phyloP scores from a whole-genome alignment of 2,113 vertebrate species.

The Tauraco erythrolophus region DNA sequence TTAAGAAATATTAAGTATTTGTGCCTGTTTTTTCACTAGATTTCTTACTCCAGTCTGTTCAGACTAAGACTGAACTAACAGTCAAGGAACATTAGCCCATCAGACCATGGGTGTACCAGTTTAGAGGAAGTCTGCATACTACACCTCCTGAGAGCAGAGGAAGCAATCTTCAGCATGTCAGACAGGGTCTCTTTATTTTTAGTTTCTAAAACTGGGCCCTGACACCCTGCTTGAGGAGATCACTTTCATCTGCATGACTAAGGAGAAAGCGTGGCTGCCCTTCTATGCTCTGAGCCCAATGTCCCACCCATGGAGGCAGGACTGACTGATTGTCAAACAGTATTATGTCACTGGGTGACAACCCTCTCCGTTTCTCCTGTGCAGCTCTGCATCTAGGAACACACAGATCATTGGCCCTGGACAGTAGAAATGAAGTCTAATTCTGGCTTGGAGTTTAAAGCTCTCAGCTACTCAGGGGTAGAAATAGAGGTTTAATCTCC shows the following conservation, averaged over 20 bases:
- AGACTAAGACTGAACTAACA: background rate
- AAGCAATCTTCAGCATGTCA: background rate
- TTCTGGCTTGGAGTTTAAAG: background rate
- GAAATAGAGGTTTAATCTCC: background rate
- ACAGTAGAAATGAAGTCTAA: background rate
- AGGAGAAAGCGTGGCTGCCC: background rate
- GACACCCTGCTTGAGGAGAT: background rate
- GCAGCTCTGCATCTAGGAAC: accelerated
- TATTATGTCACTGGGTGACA: background rate
- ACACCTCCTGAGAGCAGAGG: background rate
- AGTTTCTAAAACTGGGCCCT: background rate
- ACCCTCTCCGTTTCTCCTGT: background rate
- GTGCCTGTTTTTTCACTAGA: background rate
- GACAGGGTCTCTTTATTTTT: background rate
- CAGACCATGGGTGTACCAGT: background rate
- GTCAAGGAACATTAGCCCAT: background rate
- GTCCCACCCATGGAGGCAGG: background rate
- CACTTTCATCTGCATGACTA: background rate
- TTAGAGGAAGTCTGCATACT: background rate
- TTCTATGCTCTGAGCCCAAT: accelerated
- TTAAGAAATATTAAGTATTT: background rate
- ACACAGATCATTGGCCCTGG: background rate
- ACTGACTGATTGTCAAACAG: background rate
- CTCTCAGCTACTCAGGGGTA: background rate
- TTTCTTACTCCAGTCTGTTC: background rate